Evolutionary conservation across 2,888 invertebrate genomes (phyloP).

Genomic region (Drosophila pseudotakahashii): DNA sequence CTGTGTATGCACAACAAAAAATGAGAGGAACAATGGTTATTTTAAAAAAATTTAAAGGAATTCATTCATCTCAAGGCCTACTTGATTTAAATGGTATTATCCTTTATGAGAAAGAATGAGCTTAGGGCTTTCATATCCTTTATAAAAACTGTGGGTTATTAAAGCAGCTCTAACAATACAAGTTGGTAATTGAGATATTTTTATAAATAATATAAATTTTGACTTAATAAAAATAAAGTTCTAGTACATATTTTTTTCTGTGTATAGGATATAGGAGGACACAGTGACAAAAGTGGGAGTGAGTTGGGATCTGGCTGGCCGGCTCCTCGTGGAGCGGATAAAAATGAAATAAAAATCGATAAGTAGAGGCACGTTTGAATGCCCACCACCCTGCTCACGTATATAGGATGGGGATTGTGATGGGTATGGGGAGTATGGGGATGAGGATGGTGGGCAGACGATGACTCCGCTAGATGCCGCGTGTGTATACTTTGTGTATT

Average conservation of each 20-base stretch:
- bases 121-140: neutral
- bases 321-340: slow-evolving; percentile 61
- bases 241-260: neutral
- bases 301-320: slow-evolving; percentile 8
- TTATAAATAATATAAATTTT: no score
- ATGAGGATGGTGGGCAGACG: slow-evolving; percentile 26
- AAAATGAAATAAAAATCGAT: slow-evolving; percentile 82
- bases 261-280: slow-evolving; percentile 23
- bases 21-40: slow-evolving; percentile 47
- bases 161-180: no score
- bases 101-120: neutral
- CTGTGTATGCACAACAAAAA: slow-evolving; percentile 33
- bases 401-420: no score
- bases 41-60: neutral
- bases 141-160: neutral
- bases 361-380: slow-evolving; percentile 77
- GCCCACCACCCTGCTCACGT: slow-evolving; percentile 25
- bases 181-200: neutral
- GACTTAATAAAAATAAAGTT: no score
- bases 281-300: slow-evolving; percentile 36
- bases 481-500: slow-evolving; percentile 41
- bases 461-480: slow-evolving; percentile 40
- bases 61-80: neutral
- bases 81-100: neutral
- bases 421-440: neutral